These are phyloP conservation scores for Lithophane ornitopus DNA, from an alignment of 2,888 invertebrate species.

Conservation along the genomic window DNA sequence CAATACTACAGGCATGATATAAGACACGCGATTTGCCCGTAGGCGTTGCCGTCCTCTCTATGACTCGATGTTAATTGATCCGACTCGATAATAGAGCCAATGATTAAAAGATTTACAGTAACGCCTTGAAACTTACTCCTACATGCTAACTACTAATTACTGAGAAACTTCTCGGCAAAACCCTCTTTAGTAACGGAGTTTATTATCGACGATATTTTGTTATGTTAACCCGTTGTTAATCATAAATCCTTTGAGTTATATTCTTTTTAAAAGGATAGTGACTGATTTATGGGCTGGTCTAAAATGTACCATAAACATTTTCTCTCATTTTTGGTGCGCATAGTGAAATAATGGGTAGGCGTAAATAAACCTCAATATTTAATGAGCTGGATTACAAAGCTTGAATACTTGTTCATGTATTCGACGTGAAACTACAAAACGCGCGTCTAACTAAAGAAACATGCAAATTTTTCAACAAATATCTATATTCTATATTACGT, in stretches of 20 bases:
- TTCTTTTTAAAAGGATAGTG: constrained; percentile 45
- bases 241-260: constrained; percentile 58
- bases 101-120: constrained; percentile 61
- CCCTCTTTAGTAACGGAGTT: constrained; percentile 27
- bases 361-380: constrained; percentile 30
- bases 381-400: constrained; percentile 5
- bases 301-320: constrained; percentile 24
- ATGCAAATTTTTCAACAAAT: not conserved
- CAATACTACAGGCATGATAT: constrained; percentile 12
- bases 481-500: not conserved
- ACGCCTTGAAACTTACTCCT: constrained; percentile 49
- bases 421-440: not conserved
- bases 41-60: constrained; percentile 48
- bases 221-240: constrained; percentile 38
- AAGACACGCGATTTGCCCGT: constrained; percentile 38
- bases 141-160: constrained; percentile 45
- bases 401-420: not conserved
- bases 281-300: constrained; percentile 57
- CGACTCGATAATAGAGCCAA: constrained; percentile 58
- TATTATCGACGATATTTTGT: constrained; percentile 16
- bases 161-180: constrained; percentile 32
- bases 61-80: constrained; percentile 52
- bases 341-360: constrained; percentile 25
- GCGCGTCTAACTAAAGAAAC: no score
- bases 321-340: constrained; percentile 33